These are phyloP conservation scores for Centropyge bicolor DNA, from an alignment of 2,797 vertebrate species.

Conservation along the genomic window DNA sequence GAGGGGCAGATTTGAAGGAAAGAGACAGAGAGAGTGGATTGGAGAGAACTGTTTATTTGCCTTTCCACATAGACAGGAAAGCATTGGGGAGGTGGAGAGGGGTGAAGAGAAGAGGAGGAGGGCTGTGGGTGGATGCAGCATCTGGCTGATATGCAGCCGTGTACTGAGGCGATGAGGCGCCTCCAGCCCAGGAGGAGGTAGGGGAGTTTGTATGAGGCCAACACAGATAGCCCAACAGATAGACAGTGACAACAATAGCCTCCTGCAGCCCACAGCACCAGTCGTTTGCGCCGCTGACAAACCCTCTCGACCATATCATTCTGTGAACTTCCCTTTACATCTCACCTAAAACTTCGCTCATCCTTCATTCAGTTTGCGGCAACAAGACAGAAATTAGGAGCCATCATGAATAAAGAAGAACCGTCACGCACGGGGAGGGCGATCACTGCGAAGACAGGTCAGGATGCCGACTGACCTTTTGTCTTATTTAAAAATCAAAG, in stretches of 20 bases:
- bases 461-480: slow-evolving; percentile 82
- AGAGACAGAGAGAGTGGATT: slow-evolving; percentile 12
- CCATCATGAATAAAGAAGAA: slow-evolving; percentile 76
- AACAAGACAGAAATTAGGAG: slow-evolving; percentile 68
- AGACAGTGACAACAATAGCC: slow-evolving; percentile 62
- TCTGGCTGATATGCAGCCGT: slow-evolving; percentile 69
- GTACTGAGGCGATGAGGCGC: slow-evolving; percentile 68
- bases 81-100: slow-evolving; percentile 4
- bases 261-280: slow-evolving; percentile 39
- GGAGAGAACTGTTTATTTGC: slow-evolving; percentile 43
- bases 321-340: slow-evolving; percentile 44
- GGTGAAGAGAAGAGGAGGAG: slow-evolving; percentile 33
- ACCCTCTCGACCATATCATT: slow-evolving; percentile 37
- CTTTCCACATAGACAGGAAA: slow-evolving; percentile 28
- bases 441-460: slow-evolving; percentile 60
- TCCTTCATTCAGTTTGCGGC: slow-evolving; percentile 54
- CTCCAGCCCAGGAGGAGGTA: slow-evolving; percentile 68
- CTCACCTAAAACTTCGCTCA: slow-evolving; percentile 49
- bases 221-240: slow-evolving; percentile 50
- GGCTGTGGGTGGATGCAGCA: slow-evolving; percentile 65
- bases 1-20: slow-evolving; percentile 26
- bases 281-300: slow-evolving; percentile 31
- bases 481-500: slow-evolving; percentile 88
- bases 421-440: slow-evolving; percentile 55
- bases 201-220: slow-evolving; percentile 48